Percentiles rank a stretch among this genome's conserved stretches.
Evolutionary conservation across 64 coral and sea anemone species (phyloP).

Genomic region (Stichodactyla helianthus): DNA sequence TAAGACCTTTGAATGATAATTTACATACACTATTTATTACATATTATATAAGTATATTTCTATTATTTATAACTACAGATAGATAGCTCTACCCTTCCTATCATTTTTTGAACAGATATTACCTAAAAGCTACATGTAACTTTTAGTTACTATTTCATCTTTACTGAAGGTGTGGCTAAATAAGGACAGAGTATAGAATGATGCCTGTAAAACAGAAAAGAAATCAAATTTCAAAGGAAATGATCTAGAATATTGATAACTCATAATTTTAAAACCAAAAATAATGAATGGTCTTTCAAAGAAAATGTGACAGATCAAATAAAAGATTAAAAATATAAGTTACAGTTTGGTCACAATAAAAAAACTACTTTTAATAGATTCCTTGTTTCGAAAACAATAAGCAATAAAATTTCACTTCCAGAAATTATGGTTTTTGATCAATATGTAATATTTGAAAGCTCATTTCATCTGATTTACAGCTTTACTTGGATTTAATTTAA

Average conservation of each 20-base stretch:
- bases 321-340: not conserved
- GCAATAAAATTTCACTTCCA: not conserved
- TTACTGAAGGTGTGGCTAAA: slow-evolving; percentile 1
- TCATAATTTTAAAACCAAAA: not conserved
- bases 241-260: not conserved
- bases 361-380: not conserved
- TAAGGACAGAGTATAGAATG: not conserved
- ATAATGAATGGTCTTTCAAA: not conserved
- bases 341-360: not conserved
- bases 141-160: not conserved
- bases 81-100: not conserved
- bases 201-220: not conserved
- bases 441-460: not conserved
- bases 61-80: not conserved
- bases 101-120: not conserved
- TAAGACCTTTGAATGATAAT: too few relatives aligned
- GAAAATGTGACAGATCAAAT: not conserved
- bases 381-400: not conserved
- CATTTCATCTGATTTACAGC: not conserved
- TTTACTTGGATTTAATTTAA: not conserved
- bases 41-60: not conserved
- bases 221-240: not conserved
- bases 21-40: too few relatives aligned
- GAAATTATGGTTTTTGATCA: not conserved
- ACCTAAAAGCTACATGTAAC: not conserved